These are phyloP conservation scores for Camponotus floridanus DNA, from an alignment of 1,140 invertebrate genomes.

Conservation along the genomic window DNA sequence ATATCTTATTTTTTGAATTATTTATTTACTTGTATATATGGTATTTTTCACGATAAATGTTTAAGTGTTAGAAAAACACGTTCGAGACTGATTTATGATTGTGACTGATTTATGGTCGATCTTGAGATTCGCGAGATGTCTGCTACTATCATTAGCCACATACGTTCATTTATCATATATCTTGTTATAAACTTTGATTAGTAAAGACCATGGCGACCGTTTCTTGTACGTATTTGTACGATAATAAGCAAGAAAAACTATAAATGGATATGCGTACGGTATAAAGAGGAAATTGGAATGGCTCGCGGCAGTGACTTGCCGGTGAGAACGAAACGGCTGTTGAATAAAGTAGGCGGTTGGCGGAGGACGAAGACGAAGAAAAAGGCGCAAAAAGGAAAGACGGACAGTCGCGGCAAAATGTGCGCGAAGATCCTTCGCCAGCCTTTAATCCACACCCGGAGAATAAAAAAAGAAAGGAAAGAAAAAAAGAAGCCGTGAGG, in stretches of 20 bases:
- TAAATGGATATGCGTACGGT: conserved; percentile 47
- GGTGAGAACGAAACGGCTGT: conserved; percentile 49
- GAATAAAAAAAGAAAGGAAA: conserved; percentile 37
- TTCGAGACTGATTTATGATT: conserved; percentile 8
- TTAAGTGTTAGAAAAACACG: background rate
- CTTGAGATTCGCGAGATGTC: background rate
- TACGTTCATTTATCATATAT: conserved; percentile 11
- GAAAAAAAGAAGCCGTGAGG: conserved; percentile 33
- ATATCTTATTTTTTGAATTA: background rate
- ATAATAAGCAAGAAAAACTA: conserved; percentile 60
- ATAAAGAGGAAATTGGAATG: conserved; percentile 78
- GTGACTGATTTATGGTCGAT: background rate
- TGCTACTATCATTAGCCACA: conserved; percentile 11
- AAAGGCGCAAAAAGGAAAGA: conserved; percentile 22
- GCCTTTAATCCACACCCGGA: conserved; percentile 68
- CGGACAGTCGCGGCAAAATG: conserved; percentile 63
- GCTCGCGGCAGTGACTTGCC: conserved; percentile 63
- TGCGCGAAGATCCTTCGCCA: conserved; percentile 51
- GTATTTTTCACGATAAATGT: background rate
- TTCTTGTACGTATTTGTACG: conserved; percentile 52
- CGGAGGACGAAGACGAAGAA: background rate
- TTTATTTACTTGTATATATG: background rate
- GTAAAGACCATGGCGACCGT: background rate
- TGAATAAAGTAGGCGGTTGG: conserved; percentile 4
- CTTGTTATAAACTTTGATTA: background rate